Conservation (phyloP, 2,888 invertebrate genomes). For the Syrista parreyssii region DNA sequence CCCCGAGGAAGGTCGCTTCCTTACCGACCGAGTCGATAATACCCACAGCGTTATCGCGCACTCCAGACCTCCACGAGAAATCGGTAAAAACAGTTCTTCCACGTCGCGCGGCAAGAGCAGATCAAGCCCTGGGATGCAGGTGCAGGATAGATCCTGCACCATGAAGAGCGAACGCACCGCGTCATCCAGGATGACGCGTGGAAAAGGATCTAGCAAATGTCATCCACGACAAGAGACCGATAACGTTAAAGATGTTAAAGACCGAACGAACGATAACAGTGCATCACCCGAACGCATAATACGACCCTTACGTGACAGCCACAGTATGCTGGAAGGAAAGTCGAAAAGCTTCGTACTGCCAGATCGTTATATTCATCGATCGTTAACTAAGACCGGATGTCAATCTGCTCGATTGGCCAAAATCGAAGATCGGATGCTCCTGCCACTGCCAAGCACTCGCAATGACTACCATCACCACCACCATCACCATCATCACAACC, state of each 20-base stretch:
- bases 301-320: conserved; percentile 36
- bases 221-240: background rate
- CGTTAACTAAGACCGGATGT: background rate
- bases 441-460: conserved; percentile 35
- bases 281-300: conserved; percentile 37
- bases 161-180: conserved; percentile 12
- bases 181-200: background rate
- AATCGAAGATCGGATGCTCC: conserved; percentile 32
- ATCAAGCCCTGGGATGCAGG: conserved; percentile 2
- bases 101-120: background rate
- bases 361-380: conserved; percentile 34
- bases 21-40: conserved; percentile 17
- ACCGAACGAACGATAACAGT: background rate
- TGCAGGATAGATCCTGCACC: background rate
- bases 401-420: background rate
- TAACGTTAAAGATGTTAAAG: background rate
- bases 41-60: conserved; percentile 6
- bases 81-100: background rate
- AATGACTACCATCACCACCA: conserved; percentile 32
- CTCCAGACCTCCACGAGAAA: background rate
- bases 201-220: background rate
- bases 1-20: background rate
- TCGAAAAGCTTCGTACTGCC: conserved; percentile 57
- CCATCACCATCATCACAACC: conserved; percentile 31
- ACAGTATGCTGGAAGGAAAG: conserved; percentile 50